Conservation (phyloP, 2,113 vertebrate species). For the Leiothrix lutea region DNA sequence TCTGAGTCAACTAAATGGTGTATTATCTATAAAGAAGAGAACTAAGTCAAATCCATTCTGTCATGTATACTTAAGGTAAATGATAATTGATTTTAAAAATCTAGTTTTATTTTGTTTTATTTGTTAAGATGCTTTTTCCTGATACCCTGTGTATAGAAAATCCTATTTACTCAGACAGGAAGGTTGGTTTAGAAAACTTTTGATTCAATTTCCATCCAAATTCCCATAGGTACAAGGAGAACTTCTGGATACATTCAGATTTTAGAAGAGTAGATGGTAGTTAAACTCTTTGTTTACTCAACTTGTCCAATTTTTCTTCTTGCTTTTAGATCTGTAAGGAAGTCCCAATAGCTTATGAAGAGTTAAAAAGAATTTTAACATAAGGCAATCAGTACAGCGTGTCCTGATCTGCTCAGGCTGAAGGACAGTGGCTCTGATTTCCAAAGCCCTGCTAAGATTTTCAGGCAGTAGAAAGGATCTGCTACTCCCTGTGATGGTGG, state of each 20-base stretch:
- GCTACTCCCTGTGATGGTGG: not conserved
- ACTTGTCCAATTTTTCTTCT: not conserved
- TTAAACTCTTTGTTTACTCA: not conserved
- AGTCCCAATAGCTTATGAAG: not conserved
- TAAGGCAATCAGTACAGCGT: not conserved
- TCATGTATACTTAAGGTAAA: not conserved
- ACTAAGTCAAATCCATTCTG: not conserved
- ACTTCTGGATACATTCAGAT: not conserved
- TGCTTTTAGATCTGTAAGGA: not conserved
- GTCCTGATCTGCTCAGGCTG: not conserved
- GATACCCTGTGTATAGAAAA: not conserved
- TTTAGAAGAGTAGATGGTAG: not conserved
- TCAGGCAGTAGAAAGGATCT: not conserved
- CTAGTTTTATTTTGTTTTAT: not conserved
- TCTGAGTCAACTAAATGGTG: not conserved
- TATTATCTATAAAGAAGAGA: not conserved
- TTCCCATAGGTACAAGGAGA: not conserved
- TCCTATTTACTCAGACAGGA: not conserved
- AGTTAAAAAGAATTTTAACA: not conserved
- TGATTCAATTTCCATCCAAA: not conserved
- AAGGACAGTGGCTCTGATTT: not conserved
- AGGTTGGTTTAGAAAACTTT: not conserved
- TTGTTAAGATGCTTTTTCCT: not conserved
- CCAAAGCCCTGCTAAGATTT: not conserved
- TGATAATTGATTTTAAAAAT: not conserved